Evolutionary conservation across 2,888 invertebrate species (phyloP).

Genomic region (Tipula confusa): DNA sequence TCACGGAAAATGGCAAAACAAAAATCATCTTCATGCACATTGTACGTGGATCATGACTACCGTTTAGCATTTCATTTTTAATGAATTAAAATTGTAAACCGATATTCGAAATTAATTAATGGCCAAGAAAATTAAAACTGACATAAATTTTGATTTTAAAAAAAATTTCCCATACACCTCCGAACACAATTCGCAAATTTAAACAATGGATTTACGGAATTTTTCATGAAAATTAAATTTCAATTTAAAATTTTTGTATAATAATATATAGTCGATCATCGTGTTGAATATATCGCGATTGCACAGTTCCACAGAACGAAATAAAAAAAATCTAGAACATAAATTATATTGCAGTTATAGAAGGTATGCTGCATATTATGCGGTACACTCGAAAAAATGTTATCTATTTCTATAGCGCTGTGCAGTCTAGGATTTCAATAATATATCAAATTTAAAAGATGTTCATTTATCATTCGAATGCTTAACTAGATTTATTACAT

Average conservation of each 20-base stretch:
- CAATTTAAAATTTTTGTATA: neutral
- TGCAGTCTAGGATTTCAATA: neutral
- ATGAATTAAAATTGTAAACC: neutral
- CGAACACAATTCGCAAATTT: neutral
- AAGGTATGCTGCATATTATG: neutral
- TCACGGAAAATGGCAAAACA: neutral
- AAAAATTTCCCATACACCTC: neutral
- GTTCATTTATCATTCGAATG: neutral
- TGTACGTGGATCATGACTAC: neutral
- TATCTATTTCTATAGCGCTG: neutral
- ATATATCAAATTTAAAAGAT: conserved; percentile 17
- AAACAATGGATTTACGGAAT: neutral
- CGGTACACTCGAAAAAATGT: neutral
- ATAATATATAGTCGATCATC: neutral
- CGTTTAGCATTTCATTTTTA: neutral
- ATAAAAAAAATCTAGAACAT: neutral
- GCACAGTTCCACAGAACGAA: neutral
- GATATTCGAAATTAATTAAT: neutral
- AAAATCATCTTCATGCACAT: neutral
- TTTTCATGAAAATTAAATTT: conserved; percentile 3
- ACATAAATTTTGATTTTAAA: neutral
- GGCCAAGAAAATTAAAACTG: neutral
- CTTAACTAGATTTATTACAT: neutral
- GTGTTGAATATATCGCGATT: neutral
- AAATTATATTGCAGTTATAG: neutral